Evolutionary conservation across 2,797 vertebrate species (phyloP), one percentile per base, ranked within the genome.

Genomic region (Mormyrops attenuatus): DNA sequence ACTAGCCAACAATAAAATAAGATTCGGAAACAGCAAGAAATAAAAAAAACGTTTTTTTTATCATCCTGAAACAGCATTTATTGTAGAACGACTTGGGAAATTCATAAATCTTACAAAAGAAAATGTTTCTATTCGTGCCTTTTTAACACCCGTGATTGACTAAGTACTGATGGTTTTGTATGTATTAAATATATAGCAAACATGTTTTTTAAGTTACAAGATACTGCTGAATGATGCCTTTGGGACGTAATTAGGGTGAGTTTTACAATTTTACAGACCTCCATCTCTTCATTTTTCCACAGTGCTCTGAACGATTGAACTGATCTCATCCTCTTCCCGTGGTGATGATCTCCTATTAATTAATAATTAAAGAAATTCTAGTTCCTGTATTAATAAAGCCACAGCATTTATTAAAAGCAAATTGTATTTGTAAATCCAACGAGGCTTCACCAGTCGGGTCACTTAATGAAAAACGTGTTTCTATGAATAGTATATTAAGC

Each of bases 1-100:
- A 87, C 50, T 53, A 38, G 30, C 30, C 50, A 44, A 63, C 55
- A 88, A 63, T 88, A 49, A 87, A 88, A 66, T 88, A 88, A 49
- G 55, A 66, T 49, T 66, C 47, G 34, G 38, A 88, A 66, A 63
- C n/a, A 26, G 34, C n/a, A 41, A 69, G 22, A 87, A n/a, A 44
- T 8, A 87, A 87, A 69, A 87, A 69, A 38, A 73, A 38, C 0
- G 0, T 0, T 15, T 34, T 69, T 55, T 38, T 63, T 88, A 60
- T 63, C 55, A 60, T 60, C 57, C 57, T 34, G 53, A 88, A 63
- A 20, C 34, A 34, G 53, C 53, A 85, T 22, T n/a, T 49, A 85
- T 47, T 41, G 55, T 47, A 60, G 44, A 66, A 88, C 60, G 4
- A 49, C n/a, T 41, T 57, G 26, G 13, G 53, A 87, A 5, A 57